A percentile compares a stretch with the other conserved stretches of the same genome.
Evolutionary conservation across 2,113 vertebrate genomes (phyloP).

Genomic region (Murina feae): DNA sequence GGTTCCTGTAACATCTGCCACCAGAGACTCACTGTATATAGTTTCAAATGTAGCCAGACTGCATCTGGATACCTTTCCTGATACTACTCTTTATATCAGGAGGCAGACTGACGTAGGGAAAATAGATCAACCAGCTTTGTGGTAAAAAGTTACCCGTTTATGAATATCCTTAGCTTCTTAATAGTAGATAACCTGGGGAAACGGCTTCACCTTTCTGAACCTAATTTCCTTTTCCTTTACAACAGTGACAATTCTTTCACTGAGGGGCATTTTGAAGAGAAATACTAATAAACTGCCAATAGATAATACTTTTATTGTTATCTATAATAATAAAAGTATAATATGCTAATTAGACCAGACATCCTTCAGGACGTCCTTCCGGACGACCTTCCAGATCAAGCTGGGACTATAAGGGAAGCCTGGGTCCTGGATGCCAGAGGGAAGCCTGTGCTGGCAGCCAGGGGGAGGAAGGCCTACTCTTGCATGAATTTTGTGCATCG

Average conservation of each 20-base stretch:
- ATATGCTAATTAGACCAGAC: too few species aligned
- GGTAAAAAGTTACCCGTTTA: not conserved
- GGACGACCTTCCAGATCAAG: too few species aligned
- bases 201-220: slow-evolving; percentile 10
- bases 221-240: slow-evolving; percentile 13
- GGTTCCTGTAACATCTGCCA: slow-evolving; percentile 45
- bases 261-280: slow-evolving; percentile 24
- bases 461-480: too few species aligned
- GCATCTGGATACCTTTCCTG: not conserved
- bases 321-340: too few species aligned
- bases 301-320: too few species aligned
- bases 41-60: not conserved
- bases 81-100: not conserved
- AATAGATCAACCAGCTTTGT: not conserved
- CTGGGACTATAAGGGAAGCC: too few species aligned
- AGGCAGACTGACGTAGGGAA: not conserved
- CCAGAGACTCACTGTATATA: not conserved
- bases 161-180: not conserved
- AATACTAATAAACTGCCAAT: not conserved
- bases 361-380: too few species aligned
- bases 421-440: too few species aligned
- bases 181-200: not conserved
- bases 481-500: too few species aligned
- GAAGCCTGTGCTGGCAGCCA: too few species aligned
- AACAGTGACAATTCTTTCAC: slow-evolving; percentile 14